phyloP scores from a whole-genome alignment of 2,888 invertebrate species.

The Sipha maydis region DNA sequence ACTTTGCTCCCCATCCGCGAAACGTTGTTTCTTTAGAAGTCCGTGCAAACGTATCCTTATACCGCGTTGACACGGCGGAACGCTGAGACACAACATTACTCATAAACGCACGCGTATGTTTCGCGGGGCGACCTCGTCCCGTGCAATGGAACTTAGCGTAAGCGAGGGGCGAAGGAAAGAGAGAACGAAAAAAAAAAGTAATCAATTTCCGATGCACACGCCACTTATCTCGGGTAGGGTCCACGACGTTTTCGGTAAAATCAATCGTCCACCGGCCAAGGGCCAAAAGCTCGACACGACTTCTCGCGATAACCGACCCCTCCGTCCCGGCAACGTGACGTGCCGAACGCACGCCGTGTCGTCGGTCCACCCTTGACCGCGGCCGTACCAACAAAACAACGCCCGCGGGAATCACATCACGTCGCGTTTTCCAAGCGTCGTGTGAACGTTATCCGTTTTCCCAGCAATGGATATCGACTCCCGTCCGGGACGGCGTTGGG shows the following conservation, averaged over 20 bases:
- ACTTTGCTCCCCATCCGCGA: background rate
- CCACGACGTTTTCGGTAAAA: background rate
- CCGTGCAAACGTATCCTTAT: background rate
- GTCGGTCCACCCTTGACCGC: background rate
- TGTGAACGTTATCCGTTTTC: too few relatives aligned
- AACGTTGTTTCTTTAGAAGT: conserved; percentile 8
- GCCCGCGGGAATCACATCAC: too few relatives aligned
- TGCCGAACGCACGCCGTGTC: background rate
- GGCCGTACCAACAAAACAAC: too few relatives aligned
- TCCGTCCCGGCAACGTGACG: too few relatives aligned
- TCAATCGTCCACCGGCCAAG: background rate
- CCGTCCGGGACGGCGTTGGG: too few relatives aligned
- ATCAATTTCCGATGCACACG: background rate
- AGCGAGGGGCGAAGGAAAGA: too few relatives aligned
- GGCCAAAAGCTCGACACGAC: background rate
- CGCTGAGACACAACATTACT: too few relatives aligned
- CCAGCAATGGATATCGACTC: too few relatives aligned
- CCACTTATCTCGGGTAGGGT: background rate
- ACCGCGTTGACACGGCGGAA: background rate
- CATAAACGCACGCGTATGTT: background rate
- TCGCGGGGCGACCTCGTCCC: too few relatives aligned
- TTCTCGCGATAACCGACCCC: background rate
- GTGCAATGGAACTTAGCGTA: too few relatives aligned
- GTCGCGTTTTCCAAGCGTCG: too few relatives aligned
- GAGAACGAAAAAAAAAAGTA: background rate